Percentiles rank a stretch among this genome's conserved stretches.
Evolutionary conservation across 2,797 vertebrate species (phyloP).

Genomic region (Coilia nasus): DNA sequence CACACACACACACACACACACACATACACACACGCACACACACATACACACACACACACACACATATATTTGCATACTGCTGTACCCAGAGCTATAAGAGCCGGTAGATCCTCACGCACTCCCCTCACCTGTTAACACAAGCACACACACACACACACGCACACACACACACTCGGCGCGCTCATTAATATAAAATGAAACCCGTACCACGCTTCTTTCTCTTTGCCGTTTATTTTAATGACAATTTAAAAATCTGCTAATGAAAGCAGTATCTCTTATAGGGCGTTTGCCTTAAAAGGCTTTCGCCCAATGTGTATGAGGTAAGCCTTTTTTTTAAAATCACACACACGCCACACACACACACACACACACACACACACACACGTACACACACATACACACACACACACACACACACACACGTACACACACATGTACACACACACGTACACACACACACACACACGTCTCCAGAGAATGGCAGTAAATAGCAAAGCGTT

Average conservation of each 20-base stretch:
- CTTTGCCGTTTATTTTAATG: neutral
- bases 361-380: too few species aligned
- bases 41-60: too few species aligned
- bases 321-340: neutral
- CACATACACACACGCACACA: too few species aligned
- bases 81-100: neutral
- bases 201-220: neutral
- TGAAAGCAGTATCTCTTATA: neutral
- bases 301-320: neutral
- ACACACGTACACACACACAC: neutral
- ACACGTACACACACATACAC: too few species aligned
- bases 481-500: slow-evolving; percentile 35
- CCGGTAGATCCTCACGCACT: neutral
- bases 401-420: neutral
- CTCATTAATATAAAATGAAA: slow-evolving; percentile 14
- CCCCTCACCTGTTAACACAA: neutral
- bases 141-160: slow-evolving; percentile 6
- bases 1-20: too few species aligned
- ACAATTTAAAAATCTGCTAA: slow-evolving; percentile 11
- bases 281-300: neutral
- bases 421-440: neutral
- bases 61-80: neutral
- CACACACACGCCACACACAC: neutral
- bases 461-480: neutral
- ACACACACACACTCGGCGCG: neutral